Evolutionary conservation across 1,140 invertebrate genomes (phyloP).

Genomic region (Ooceraea biroi): DNA sequence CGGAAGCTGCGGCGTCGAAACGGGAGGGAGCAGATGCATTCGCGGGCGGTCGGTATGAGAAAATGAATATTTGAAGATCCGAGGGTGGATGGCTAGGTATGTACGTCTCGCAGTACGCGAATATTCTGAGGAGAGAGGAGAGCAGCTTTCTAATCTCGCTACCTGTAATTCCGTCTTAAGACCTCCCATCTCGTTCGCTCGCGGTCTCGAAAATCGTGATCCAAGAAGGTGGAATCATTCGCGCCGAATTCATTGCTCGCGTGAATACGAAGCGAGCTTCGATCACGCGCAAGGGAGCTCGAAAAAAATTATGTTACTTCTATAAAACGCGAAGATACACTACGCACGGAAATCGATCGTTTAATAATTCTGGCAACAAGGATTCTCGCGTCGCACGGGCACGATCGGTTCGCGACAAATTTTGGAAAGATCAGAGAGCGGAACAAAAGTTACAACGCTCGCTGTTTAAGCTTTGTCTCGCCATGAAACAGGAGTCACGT

Average conservation of each 20-base stretch:
- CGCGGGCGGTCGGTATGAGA: conserved; percentile 63
- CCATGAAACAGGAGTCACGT: conserved; percentile 50
- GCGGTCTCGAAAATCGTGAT: neutral
- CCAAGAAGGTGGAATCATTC: conserved; percentile 7
- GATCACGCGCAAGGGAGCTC: neutral
- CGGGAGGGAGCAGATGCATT: conserved; percentile 33
- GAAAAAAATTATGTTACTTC: neutral
- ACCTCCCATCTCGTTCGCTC: conserved; percentile 9
- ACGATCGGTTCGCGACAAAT: neutral
- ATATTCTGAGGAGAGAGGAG: too few species aligned
- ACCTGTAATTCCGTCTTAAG: conserved; percentile 43
- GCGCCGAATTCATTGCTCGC: neutral
- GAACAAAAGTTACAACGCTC: conserved; percentile 37
- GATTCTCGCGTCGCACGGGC: neutral
- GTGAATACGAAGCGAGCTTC: conserved; percentile 8
- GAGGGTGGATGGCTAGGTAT: conserved; percentile 22
- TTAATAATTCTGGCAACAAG: neutral
- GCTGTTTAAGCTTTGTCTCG: conserved; percentile 52
- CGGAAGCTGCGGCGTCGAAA: conserved; percentile 35
- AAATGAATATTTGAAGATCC: conserved; percentile 77
- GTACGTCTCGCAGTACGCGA: conserved; percentile 18
- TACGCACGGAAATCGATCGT: neutral
- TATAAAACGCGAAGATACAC: neutral
- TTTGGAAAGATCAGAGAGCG: conserved; percentile 27
- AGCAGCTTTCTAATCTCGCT: conserved; percentile 46